Percentiles rank a stretch among this genome's conserved stretches.
Conservation (phyloP, 2,888 invertebrate genomes). For the Eupelmus urozonus region DNA sequence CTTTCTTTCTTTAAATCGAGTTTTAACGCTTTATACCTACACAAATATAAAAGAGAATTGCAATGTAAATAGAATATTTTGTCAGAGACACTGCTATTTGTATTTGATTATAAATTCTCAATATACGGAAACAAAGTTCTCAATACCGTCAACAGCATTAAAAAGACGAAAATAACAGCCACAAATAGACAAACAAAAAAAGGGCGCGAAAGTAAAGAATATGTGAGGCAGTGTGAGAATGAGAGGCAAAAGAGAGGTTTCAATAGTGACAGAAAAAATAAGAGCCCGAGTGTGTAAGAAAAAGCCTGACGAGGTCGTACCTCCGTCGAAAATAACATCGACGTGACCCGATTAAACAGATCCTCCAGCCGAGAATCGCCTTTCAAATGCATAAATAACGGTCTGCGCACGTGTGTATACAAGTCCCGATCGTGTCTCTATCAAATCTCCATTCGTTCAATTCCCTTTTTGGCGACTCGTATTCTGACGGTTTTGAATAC, state of each 20-base stretch:
- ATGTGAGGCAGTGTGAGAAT: background rate
- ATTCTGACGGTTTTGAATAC: too few relatives aligned
- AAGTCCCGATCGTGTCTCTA: too few relatives aligned
- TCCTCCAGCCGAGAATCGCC: constrained; percentile 41
- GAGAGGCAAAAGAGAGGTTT: background rate
- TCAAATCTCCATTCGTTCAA: too few relatives aligned
- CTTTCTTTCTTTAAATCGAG: too few relatives aligned
- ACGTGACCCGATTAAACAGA: constrained; percentile 52
- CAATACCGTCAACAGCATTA: too few relatives aligned
- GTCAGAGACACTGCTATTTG: too few relatives aligned
- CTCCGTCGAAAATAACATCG: constrained; percentile 43
- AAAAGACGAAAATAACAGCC: background rate
- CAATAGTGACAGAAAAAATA: constrained; percentile 17
- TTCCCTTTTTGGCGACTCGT: too few relatives aligned
- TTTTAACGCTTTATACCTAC: too few relatives aligned
- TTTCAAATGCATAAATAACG: constrained; percentile 53
- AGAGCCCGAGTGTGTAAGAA: constrained; percentile 6
- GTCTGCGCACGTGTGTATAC: background rate
- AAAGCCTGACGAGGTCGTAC: constrained; percentile 27
- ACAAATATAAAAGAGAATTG: too few relatives aligned
- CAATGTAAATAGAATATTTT: too few relatives aligned
- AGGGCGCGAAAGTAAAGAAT: constrained; percentile 7
- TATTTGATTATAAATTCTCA: too few relatives aligned
- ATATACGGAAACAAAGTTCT: too few relatives aligned
- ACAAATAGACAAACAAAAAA: constrained; percentile 2